Evolutionary conservation across 2,797 vertebrate species (phyloP).

Genomic region (Oreochromis grahami): DNA sequence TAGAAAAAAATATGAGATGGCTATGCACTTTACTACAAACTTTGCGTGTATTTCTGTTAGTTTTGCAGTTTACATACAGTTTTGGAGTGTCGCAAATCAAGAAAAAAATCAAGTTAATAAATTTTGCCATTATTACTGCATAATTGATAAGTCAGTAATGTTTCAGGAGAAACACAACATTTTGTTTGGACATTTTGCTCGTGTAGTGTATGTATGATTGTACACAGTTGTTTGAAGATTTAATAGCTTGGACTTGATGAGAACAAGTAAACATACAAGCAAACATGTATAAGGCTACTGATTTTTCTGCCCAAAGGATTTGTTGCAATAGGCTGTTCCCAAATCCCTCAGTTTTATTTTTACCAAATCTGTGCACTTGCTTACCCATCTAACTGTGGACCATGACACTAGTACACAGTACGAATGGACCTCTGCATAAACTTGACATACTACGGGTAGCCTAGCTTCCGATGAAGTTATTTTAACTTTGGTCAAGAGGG

Average conservation of each 20-base stretch:
- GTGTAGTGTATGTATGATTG: background rate
- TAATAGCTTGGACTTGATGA: background rate
- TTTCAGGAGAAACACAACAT: background rate
- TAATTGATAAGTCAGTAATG: background rate
- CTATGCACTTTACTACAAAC: background rate
- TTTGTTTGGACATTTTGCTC: background rate
- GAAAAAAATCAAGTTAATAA: background rate
- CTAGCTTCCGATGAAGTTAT: background rate
- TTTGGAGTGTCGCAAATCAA: background rate
- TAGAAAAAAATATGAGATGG: background rate
- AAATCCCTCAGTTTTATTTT: background rate
- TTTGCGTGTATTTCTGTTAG: background rate
- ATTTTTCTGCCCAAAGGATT: background rate
- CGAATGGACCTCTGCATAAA: background rate
- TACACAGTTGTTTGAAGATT: background rate
- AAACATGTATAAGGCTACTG: background rate
- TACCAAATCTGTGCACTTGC: background rate
- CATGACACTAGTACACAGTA: background rate
- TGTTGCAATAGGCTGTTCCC: background rate
- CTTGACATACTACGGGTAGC: background rate
- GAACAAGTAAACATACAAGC: background rate
- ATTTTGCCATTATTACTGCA: background rate
- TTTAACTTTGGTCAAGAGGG: background rate
- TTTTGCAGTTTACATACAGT: background rate
- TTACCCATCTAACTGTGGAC: background rate